Base-by-base conservation (phyloP, 2,113 vertebrate species). In the Rhinolophus ferrumequinum region DNA sequence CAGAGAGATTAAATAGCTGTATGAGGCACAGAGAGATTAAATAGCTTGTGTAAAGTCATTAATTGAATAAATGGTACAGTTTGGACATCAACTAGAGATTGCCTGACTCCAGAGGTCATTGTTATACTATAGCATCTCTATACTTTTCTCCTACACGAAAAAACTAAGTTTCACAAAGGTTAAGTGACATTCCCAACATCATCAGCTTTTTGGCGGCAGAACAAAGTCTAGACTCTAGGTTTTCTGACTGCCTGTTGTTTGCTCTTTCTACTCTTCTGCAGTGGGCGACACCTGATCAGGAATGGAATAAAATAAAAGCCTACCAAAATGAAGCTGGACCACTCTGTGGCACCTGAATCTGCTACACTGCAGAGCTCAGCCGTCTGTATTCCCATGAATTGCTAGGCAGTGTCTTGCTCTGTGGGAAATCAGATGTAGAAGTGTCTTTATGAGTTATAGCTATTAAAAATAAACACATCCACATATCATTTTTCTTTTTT, bases 401-500 rank as follows among this genome's bases (percentile, higher is more conserved):
- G 52, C 82, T 75, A 56, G 35, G 19, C 52, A 73, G 52, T 52
- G 79, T 16, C 6, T 73, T 92, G 35, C 15, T 79, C 80, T 52
- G n/a, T 67, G 54, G 66, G 83, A 70, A 80, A 44, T 62, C 2
- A 84, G 28, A 30, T 76, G 8, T 11, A 52, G 18, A 87, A 44
- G 13, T 93, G 41, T 93, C 83, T 95, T 79, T 76, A 5, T 88
- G 81, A 97, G 56, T 85, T 67, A 52, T 15, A 35, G 19, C 56
- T 94, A 28, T 75, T 60, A 72, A 85, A 75, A 96, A 94, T 86
- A 85, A 21, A 64, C 60, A 70, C 2, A 38, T 87, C 64, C 67
- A 88, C 35, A 64, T 18, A 50, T 77, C 38, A 28, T 82, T 94
- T 93, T 92, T n/a, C 41, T 70, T 93, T 89, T 87, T 90, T 95